Evolutionary conservation across 2,797 vertebrate species (phyloP).

Genomic region (Sciurus vulgaris): DNA sequence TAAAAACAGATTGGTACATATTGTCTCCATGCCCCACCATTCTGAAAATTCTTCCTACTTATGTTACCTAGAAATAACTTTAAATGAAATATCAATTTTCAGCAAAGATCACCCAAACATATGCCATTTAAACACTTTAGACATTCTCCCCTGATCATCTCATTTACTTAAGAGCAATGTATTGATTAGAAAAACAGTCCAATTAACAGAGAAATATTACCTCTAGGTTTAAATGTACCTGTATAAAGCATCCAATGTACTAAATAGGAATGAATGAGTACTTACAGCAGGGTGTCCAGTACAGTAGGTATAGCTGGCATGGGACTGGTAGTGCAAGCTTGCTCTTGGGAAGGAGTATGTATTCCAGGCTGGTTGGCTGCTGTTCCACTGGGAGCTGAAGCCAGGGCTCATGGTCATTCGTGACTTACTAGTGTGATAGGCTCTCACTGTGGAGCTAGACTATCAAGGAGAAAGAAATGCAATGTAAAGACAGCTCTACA

Average conservation of each 20-base stretch:
- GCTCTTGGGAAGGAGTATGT: conserved; percentile 89
- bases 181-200: not conserved
- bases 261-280: conserved; percentile 78
- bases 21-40: not conserved
- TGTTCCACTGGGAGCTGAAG: conserved; percentile 91
- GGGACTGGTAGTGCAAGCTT: conserved; percentile 91
- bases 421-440: conserved; percentile 91
- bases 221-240: not conserved
- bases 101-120: not conserved
- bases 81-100: not conserved
- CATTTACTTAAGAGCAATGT: not conserved
- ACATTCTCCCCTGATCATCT: not conserved
- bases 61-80: conserved; percentile 39
- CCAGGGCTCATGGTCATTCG: conserved; percentile 90
- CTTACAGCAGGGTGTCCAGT: conserved; percentile 92
- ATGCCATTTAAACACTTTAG: not conserved
- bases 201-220: not conserved
- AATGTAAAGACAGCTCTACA: conserved; percentile 80
- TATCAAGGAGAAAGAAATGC: conserved; percentile 88
- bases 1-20: conserved; percentile 2
- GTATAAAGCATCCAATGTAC: not conserved
- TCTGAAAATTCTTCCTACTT: not conserved
- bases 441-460: conserved; percentile 91
- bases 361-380: conserved; percentile 90
- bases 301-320: conserved; percentile 92